Conservation (phyloP, 1,140 invertebrate species). For the Battus philenor region DNA sequence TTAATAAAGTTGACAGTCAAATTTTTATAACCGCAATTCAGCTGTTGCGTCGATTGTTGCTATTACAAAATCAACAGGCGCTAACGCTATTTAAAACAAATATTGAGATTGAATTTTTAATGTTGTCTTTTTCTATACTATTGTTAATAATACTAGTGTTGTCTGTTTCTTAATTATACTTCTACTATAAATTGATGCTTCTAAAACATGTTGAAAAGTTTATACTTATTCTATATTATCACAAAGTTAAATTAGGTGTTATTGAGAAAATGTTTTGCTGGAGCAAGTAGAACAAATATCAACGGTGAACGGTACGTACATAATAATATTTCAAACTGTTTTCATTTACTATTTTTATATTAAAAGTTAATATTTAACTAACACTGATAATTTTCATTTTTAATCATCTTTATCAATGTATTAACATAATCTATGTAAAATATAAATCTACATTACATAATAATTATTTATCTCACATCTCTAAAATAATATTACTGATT, state of each 20-base stretch:
- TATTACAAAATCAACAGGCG: conserved; percentile 63
- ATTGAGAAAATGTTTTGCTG: conserved; percentile 1
- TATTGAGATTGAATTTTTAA: conserved; percentile 41
- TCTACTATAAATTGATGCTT: neutral
- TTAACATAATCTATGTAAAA: too few species aligned
- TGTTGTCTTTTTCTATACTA: conserved; percentile 46
- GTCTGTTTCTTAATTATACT: conserved; percentile 32
- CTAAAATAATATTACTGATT: too few species aligned
- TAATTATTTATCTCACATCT: too few species aligned
- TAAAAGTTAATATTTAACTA: too few species aligned
- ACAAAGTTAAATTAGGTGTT: neutral
- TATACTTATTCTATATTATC: neutral
- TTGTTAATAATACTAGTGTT: conserved; percentile 49
- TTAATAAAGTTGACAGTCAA: too few species aligned
- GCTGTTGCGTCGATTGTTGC: conserved; percentile 27
- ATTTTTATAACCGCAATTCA: conserved; percentile 20
- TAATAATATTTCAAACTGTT: too few species aligned
- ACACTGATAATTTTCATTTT: too few species aligned
- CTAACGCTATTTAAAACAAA: conserved; percentile 29
- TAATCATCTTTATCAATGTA: too few species aligned
- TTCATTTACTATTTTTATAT: neutral
- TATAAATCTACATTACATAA: too few species aligned
- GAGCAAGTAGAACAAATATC: neutral
- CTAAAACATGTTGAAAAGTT: conserved; percentile 1
- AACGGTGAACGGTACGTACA: conserved; percentile 9